Conservation (phyloP, 2,797 vertebrate genomes). For the Cheirogaleus major region DNA sequence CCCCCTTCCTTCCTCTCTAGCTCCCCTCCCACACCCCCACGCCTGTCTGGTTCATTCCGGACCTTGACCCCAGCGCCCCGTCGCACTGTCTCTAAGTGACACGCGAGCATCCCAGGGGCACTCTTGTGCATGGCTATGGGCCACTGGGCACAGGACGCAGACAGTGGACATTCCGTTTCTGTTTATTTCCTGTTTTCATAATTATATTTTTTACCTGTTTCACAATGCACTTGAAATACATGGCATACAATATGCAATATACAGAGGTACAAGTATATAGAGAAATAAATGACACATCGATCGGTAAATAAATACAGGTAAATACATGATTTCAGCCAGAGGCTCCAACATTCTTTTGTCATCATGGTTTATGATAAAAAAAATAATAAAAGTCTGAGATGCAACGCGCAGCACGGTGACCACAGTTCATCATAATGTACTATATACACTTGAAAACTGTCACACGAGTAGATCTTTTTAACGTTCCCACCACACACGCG, state of each 20-base stretch:
- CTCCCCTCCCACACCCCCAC: fast-evolving
- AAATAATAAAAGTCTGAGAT: not conserved
- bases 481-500: not conserved
- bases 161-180: not conserved
- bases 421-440: not conserved
- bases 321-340: not conserved
- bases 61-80: fast-evolving
- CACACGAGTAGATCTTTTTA: not conserved
- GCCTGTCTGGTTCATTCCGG: not conserved
- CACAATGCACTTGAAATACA: not conserved
- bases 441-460: not conserved
- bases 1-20: not conserved
- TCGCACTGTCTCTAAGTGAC: fast-evolving
- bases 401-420: not conserved
- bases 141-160: fast-evolving
- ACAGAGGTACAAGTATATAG: fast-evolving
- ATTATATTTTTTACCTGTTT: not conserved
- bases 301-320: too few relatives aligned
- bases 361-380: not conserved
- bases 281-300: not conserved
- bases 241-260: not conserved
- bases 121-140: fast-evolving
- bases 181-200: not conserved
- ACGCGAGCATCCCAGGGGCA: fast-evolving
- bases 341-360: not conserved